Percentiles rank a stretch among this genome's conserved stretches.
Evolutionary conservation across 2,888 invertebrate species (phyloP).

Genomic region (Ichneumon xanthorius): DNA sequence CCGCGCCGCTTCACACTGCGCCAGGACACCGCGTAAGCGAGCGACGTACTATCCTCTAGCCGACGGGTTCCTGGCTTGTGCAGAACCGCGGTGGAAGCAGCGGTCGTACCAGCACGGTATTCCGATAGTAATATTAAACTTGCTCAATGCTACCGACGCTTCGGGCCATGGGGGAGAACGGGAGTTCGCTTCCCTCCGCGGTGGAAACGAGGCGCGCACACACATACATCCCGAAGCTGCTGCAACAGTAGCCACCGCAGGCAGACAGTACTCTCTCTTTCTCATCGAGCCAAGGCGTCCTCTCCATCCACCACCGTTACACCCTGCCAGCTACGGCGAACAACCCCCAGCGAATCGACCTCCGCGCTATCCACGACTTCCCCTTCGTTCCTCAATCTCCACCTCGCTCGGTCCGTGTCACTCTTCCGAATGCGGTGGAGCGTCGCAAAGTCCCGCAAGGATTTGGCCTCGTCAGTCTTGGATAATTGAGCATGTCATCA

Average conservation of each 20-base stretch:
- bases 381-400: neutral
- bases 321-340: neutral
- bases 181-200: conserved; percentile 21
- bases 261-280: neutral
- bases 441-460: neutral
- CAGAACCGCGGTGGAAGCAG: conserved; percentile 27
- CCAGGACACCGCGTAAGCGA: neutral
- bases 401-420: neutral
- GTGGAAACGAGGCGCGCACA: conserved; percentile 4
- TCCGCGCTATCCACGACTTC: neutral
- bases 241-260: neutral
- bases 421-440: neutral
- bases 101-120: conserved; percentile 69
- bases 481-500: neutral
- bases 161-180: conserved; percentile 66
- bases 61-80: conserved; percentile 27
- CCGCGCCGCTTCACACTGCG: conserved; percentile 4
- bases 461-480: neutral
- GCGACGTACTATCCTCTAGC: conserved; percentile 17
- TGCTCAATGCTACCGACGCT: conserved; percentile 73
- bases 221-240: neutral
- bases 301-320: neutral
- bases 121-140: conserved; percentile 80
- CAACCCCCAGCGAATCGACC: conserved; percentile 4
- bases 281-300: neutral